Evolutionary conservation across 2,888 invertebrate species (phyloP).

Genomic region (Meliscaeva auricollis): DNA sequence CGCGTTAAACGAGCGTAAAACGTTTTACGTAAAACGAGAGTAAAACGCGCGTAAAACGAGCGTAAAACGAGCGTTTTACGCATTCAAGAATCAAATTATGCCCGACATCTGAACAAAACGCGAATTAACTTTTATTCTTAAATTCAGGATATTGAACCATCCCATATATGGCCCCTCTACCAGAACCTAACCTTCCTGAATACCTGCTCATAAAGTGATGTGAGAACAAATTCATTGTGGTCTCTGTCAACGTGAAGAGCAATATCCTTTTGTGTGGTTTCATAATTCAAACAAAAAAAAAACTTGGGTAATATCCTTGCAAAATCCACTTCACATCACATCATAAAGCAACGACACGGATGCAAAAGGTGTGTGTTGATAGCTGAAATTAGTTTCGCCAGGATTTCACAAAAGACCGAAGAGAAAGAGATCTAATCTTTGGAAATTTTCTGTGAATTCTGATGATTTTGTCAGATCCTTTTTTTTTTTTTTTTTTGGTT

Average conservation of each 20-base stretch:
- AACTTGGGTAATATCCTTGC: conserved; percentile 30
- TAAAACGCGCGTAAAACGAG: no score
- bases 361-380: conserved; percentile 37
- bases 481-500: neutral
- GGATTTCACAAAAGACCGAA: neutral
- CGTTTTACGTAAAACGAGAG: no score
- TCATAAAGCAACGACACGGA: neutral
- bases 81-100: no score
- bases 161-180: neutral
- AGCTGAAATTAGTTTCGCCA: conserved; percentile 26
- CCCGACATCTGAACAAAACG: no score
- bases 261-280: conserved; percentile 38
- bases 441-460: conserved; percentile 18
- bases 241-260: conserved; percentile 20
- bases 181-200: no score
- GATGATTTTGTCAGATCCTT: conserved; percentile 18
- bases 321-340: conserved; percentile 16
- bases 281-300: conserved; percentile 12
- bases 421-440: conserved; percentile 25
- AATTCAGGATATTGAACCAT: conserved; percentile 13
- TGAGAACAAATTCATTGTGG: conserved; percentile 27
- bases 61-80: no score
- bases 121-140: neutral
- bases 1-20: no score
- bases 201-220: conserved; percentile 33